Base-by-base conservation (phyloP, 2,113 vertebrate species). In the Thryonomys swinderianus region DNA sequence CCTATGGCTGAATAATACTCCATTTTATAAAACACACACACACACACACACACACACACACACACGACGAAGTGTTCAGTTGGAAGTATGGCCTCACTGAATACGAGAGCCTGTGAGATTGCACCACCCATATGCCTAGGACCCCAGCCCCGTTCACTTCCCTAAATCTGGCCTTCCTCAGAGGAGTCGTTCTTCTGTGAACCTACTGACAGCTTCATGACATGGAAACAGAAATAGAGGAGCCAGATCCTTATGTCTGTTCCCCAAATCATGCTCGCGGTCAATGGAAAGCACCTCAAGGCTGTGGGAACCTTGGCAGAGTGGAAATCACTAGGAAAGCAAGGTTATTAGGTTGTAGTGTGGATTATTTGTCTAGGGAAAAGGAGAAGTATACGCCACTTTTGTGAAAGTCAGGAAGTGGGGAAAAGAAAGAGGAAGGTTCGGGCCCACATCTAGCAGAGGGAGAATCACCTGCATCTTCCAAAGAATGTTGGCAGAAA, bases 341-440 rank as follows among this genome's bases (percentile, higher is more conserved):
- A 53, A 53, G 37, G 25, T 21, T 32, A 7, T 14, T 7, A 66
- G 73, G 1, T 40, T 34, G 13, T 30, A 40, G 17, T 48, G 40
- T 17, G 34, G 21, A 55, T n/a, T 37, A 11, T 16, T 21, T 9
- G 6, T 23, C 1, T 6, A 23, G 5, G 14, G 27, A 69, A 53
- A 97, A 90, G 62, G 64, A 93, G 96, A 96, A 96, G 81, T 73
- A 8, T 23, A 34, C 18, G 57, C 86, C 67, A 86, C n/a, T 78
- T 92, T 81, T 59, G 40, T 2, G 8, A n/a, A 3, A 45, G 8
- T 81, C 48, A 79, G 78, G 96, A 95, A 85, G 85, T 69, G 25
- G 30, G 45, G 30, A 17, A 25, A 93, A 64, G 55, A 93, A 94
- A 93, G 81, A 85, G 92, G 95, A 92, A 96, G 71, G 9, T 57